Base-by-base conservation (phyloP, 2,797 vertebrate species). In the Rallus crepitans region DNA sequence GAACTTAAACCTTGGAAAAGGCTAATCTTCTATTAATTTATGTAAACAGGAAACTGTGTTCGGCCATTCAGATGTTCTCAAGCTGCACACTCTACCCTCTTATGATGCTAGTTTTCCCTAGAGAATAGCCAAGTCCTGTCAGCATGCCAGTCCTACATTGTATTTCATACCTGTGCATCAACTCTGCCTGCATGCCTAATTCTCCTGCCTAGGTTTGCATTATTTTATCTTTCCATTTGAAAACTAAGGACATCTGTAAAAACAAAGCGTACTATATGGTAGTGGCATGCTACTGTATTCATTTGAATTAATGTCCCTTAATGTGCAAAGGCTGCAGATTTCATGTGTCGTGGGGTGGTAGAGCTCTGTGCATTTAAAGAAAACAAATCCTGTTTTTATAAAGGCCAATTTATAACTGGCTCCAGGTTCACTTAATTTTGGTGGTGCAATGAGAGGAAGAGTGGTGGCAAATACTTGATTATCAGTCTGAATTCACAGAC, bases 231-330 rank as follows among this genome's bases (percentile, higher is more conserved):
- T 92, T 80, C 75, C 42, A 25, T 48, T 81, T 90, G 89, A 94
- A 92, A 97, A 93, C 70, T 71, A 83, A 16, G 72, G 66, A 78
- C 96, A 97, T 97, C 94, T 97, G 95, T 96, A 96, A 94, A 97
- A 97, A 96, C 93, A 97, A 28, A 92, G 50, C 60, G 45, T 83
- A 95, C 82, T 96, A 86, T 78, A 24, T 85, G 66, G 72, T 56
- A 89, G 33, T 77, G 56, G 60, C 85, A 66, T 79, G 66, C 60
- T 71, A 11, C 81, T 87, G 93, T 89, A 87, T 97, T 94, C 53
- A 71, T 96, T 96, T 96, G 94, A 95, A 97, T 96, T 96, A 87
- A 96, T 93, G 76, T 85, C 78, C 69, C 66, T 90, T 72, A 42
- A 89, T 84, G 73, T 90, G 83, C 88, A 85, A 79, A 86, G 79